Conservation (phyloP, 1,140 invertebrate species). For the Rhopalosiphum maidis region DNA sequence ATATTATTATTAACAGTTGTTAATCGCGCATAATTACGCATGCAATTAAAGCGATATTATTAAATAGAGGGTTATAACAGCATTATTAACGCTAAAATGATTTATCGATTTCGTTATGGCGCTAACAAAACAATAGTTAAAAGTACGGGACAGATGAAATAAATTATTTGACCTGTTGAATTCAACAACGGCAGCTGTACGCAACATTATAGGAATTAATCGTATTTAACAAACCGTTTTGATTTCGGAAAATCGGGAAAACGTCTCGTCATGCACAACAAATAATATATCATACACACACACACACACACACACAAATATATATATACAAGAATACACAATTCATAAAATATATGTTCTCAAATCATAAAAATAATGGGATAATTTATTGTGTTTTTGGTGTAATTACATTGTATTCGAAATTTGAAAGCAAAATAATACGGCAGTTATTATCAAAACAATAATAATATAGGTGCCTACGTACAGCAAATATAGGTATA, state of each 20-base stretch:
- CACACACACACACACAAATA: too few relatives aligned
- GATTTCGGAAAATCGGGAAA: not conserved
- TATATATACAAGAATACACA: not conserved
- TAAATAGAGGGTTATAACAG: constrained; percentile 34
- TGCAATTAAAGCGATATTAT: constrained; percentile 17
- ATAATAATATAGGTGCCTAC: not conserved
- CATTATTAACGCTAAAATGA: constrained; percentile 26
- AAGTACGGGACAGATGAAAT: constrained; percentile 8
- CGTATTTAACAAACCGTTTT: constrained; percentile 15
- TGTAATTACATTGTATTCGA: not conserved
- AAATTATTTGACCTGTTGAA: constrained; percentile 44
- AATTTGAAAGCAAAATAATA: not conserved
- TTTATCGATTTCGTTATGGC: constrained; percentile 34
- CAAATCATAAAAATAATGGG: not conserved
- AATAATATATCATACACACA: not conserved
- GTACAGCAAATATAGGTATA: not conserved
- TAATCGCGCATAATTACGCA: constrained; percentile 29
- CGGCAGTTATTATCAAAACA: not conserved
- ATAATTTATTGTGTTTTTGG: not conserved
- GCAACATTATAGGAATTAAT: constrained; percentile 23
- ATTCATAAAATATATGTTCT: not conserved
- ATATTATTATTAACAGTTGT: constrained; percentile 11
- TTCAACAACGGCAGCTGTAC: not conserved
- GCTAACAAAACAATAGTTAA: constrained; percentile 31
- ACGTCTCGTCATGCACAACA: not conserved